These are phyloP conservation scores for Ephydatia muelleri DNA, from an alignment of 37 sponge, comb jelly and placozoan genomes.

Conservation along the genomic window DNA sequence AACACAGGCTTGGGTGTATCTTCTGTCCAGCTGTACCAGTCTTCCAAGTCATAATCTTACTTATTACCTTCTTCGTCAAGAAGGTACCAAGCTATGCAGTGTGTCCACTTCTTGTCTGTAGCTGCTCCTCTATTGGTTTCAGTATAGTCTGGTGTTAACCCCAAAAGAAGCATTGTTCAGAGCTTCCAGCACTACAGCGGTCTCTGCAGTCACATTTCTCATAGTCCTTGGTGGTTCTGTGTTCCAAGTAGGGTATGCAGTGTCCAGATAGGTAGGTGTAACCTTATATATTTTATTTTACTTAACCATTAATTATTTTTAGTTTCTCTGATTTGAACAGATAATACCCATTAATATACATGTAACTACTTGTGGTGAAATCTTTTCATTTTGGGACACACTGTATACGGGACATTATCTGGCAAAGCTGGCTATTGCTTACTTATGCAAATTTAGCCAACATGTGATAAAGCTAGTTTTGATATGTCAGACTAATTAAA, in stretches of 20 bases:
- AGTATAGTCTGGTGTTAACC: slow-evolving; percentile 82
- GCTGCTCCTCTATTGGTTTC: slow-evolving; percentile 2
- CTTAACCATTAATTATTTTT: not conserved
- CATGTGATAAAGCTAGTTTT: too few species aligned
- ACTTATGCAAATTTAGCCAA: too few species aligned
- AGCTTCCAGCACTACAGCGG: slow-evolving; percentile 70
- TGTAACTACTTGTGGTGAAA: too few species aligned
- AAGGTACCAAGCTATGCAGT: not conserved
- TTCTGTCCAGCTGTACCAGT: not conserved
- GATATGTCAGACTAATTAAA: too few species aligned
- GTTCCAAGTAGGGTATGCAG: not conserved
- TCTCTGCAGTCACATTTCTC: slow-evolving; percentile 23
- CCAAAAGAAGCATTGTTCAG: slow-evolving; percentile 50
- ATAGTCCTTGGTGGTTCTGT: not conserved
- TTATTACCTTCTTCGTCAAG: not conserved
- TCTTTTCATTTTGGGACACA: too few species aligned
- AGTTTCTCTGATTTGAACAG: too few species aligned
- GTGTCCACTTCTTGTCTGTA: not conserved
- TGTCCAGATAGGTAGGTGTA: not conserved
- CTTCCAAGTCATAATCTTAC: not conserved
- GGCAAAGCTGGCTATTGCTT: too few species aligned
- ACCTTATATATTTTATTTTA: not conserved
- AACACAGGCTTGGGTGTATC: not conserved
- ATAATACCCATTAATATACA: too few species aligned
- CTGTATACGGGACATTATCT: too few species aligned